A percentile compares a stretch with the other conserved stretches of the same genome.
phyloP scores from a whole-genome alignment of 2,797 vertebrate species.

The Epinephelus awoara region DNA sequence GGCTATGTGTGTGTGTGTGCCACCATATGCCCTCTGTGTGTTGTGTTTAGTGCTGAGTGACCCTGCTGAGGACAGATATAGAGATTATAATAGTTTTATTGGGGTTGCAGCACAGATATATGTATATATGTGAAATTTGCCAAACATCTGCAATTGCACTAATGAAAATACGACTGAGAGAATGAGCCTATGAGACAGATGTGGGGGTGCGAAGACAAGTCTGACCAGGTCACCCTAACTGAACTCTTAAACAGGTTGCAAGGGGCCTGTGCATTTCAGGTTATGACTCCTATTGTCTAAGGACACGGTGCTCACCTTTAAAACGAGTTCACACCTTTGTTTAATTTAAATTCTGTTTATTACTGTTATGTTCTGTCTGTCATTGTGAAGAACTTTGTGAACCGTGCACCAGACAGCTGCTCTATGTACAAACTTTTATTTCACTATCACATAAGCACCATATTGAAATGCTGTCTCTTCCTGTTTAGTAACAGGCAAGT shows the following conservation, averaged over 20 bases:
- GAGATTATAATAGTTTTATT: background rate
- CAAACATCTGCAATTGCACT: background rate
- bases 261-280: background rate
- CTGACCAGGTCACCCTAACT: background rate
- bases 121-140: background rate
- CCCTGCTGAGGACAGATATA: slow-evolving; percentile 1
- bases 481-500: no score
- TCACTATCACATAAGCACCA: background rate
- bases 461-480: background rate
- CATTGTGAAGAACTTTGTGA: background rate
- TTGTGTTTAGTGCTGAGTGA: background rate
- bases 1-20: background rate
- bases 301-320: background rate
- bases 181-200: no score
- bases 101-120: background rate
- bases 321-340: background rate
- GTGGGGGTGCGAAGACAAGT: no score
- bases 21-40: background rate
- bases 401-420: background rate
- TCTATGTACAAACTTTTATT: background rate
- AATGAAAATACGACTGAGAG: background rate
- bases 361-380: background rate
- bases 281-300: background rate
- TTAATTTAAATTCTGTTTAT: background rate
- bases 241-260: background rate